Evolutionary conservation across 1,140 invertebrate species (phyloP).

Genomic region (Lordiphosa collinella): DNA sequence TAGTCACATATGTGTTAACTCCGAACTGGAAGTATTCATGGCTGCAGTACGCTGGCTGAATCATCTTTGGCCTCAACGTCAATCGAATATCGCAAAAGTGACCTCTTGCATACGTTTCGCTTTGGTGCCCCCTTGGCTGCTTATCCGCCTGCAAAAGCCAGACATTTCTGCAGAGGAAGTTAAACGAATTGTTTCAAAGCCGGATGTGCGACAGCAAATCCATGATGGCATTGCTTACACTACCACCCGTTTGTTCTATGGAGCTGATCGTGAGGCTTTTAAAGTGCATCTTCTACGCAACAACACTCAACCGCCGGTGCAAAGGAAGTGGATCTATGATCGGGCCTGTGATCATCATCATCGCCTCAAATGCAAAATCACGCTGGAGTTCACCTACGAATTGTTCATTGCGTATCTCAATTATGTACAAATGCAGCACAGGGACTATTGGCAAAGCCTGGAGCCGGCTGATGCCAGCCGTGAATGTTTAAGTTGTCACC

Average conservation of each 20-base stretch:
- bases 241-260: constrained; percentile 39
- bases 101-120: constrained; percentile 30
- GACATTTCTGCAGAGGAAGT: constrained; percentile 10
- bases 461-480: constrained; percentile 18
- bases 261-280: constrained; percentile 35
- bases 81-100: constrained; percentile 3
- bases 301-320: constrained; percentile 19
- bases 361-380: constrained; percentile 37
- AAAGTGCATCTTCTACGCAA: constrained; percentile 18
- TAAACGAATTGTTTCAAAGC: constrained; percentile 7
- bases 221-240: constrained; percentile 55
- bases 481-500: constrained; percentile 15
- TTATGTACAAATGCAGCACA: constrained; percentile 24
- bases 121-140: constrained; percentile 44
- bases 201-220: constrained; percentile 28
- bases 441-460: constrained; percentile 38
- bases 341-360: constrained; percentile 41
- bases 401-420: constrained; percentile 36
- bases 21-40: constrained; percentile 54
- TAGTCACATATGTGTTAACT: constrained; percentile 30
- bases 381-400: constrained; percentile 25
- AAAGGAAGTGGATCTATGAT: constrained; percentile 50
- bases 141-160: constrained; percentile 24
- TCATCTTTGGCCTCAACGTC: constrained; percentile 37
- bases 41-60: constrained; percentile 50